phyloP scores from a whole-genome alignment of 2,888 invertebrate species.

The Muschampia plurimacula region DNA sequence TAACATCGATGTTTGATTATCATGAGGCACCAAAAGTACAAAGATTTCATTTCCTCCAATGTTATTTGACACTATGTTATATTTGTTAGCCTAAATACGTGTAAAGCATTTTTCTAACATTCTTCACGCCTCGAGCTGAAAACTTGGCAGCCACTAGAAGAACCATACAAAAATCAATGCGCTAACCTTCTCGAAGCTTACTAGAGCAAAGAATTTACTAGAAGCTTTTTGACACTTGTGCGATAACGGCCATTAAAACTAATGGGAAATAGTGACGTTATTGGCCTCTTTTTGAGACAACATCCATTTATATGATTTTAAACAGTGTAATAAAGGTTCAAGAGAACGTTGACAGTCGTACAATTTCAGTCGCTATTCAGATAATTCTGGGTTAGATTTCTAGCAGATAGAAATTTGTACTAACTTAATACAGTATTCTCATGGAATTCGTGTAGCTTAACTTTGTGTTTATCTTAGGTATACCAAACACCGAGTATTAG shows the following conservation, averaged over 20 bases:
- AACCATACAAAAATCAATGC: slow-evolving; percentile 26
- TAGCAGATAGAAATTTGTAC: no score
- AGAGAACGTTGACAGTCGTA: neutral
- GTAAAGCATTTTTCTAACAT: neutral
- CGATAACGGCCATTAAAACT: slow-evolving; percentile 8
- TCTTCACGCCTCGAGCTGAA: slow-evolving; percentile 15
- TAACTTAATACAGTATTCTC: no score
- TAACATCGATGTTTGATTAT: no score
- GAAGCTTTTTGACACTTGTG: slow-evolving; percentile 11
- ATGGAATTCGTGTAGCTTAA: no score
- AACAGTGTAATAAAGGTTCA: neutral
- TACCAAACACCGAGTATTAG: no score
- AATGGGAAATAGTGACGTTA: neutral
- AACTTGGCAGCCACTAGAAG: slow-evolving; percentile 23
- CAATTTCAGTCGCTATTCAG: neutral
- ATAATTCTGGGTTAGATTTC: no score
- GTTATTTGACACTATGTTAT: neutral
- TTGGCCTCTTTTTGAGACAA: neutral
- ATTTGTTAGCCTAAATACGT: neutral
- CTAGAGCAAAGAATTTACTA: slow-evolving; percentile 2
- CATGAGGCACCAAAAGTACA: no score
- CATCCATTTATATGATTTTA: neutral
- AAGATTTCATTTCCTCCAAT: no score
- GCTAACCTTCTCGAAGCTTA: slow-evolving; percentile 12
- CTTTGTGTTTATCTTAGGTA: no score